Conservation (phyloP, 2,888 invertebrate genomes). For the Salticus scenicus region DNA sequence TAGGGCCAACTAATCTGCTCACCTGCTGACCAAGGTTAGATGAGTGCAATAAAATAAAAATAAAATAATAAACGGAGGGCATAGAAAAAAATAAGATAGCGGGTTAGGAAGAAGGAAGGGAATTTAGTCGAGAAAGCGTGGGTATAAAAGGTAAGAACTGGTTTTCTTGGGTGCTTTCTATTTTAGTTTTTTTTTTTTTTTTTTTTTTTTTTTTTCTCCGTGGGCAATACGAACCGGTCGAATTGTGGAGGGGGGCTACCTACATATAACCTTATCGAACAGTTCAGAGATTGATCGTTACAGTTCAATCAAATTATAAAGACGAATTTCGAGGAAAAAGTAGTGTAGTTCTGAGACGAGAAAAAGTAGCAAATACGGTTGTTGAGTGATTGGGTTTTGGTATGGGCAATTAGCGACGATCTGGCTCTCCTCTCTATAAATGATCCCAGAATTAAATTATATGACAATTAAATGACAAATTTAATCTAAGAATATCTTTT, state of each 20-base stretch:
- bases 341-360: no score
- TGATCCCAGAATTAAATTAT: no score
- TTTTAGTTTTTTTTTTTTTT: constrained; percentile 11
- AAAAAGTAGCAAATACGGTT: no score
- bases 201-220: not conserved
- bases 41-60: not conserved
- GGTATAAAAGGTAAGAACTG: constrained; percentile 48
- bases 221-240: constrained; percentile 10
- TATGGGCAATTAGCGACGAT: no score
- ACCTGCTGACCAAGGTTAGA: constrained; percentile 40
- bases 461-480: no score
- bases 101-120: constrained; percentile 42
- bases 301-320: no score
- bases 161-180: constrained; percentile 34
- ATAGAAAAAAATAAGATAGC: constrained; percentile 27
- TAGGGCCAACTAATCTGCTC: constrained; percentile 21
- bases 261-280: not conserved
- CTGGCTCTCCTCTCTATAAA: no score
- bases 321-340: no score
- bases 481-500: no score
- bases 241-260: not conserved
- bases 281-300: not conserved
- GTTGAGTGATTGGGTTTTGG: no score
- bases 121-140: constrained; percentile 37
- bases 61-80: not conserved